Conservation (phyloP, 2,113 vertebrate species). For the Nothobranchius furzeri region DNA sequence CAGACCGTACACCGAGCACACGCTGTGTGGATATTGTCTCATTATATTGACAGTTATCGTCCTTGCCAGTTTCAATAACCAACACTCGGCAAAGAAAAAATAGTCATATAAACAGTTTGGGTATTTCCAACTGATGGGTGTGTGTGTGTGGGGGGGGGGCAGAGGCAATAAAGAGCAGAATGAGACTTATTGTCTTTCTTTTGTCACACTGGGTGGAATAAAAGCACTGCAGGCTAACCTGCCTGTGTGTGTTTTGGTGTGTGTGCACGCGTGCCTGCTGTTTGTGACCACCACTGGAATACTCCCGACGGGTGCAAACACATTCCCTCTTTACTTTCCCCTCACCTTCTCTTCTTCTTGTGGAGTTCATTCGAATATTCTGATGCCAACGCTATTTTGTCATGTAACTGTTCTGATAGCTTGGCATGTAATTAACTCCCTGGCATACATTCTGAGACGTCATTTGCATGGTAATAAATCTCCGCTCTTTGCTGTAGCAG, state of each 20-base stretch:
- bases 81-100: slow-evolving; percentile 53
- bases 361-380: slow-evolving; percentile 52
- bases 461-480: slow-evolving; percentile 77
- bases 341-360: slow-evolving; percentile 19
- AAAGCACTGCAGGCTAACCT: slow-evolving; percentile 52
- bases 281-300: slow-evolving; percentile 23
- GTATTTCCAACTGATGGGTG: slow-evolving; percentile 58
- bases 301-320: slow-evolving; percentile 39
- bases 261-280: slow-evolving; percentile 30
- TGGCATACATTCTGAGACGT: slow-evolving; percentile 69
- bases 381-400: slow-evolving; percentile 69
- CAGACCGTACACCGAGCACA: slow-evolving; percentile 47
- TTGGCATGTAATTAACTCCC: slow-evolving; percentile 75
- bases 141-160: too few species aligned
- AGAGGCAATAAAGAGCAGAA: slow-evolving; percentile 63
- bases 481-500: slow-evolving; percentile 58
- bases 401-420: slow-evolving; percentile 67
- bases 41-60: slow-evolving; percentile 70
- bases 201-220: slow-evolving; percentile 64
- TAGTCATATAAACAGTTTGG: slow-evolving; percentile 59
- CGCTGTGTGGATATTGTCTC: slow-evolving; percentile 67
- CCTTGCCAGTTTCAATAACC: slow-evolving; percentile 69
- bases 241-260: slow-evolving; percentile 29
- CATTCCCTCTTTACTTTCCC: slow-evolving; percentile 7
- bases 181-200: slow-evolving; percentile 64